These are phyloP conservation scores for Collichthys lucidus DNA, from an alignment of 2,113 vertebrate species.

Conservation along the genomic window DNA sequence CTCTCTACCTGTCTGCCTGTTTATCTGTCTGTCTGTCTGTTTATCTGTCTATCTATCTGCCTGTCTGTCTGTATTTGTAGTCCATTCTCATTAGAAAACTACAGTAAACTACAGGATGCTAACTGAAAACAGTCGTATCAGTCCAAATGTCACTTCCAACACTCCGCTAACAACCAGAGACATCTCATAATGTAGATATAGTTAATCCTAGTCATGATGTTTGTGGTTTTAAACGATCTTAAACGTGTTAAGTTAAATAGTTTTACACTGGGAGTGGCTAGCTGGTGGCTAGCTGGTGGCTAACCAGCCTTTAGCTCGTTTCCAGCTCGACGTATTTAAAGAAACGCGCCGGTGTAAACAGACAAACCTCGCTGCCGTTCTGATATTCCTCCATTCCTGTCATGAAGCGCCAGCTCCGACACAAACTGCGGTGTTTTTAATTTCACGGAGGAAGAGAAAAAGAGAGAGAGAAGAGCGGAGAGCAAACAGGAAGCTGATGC, in stretches of 20 bases:
- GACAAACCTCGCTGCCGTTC: conserved; percentile 77
- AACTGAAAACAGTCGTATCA: background rate
- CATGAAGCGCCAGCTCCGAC: accelerated
- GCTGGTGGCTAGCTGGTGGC: too few species aligned
- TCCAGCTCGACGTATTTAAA: background rate
- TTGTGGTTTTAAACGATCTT: too few species aligned
- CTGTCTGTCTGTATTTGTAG: too few species aligned
- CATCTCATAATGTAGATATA: too few species aligned
- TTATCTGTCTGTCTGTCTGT: too few species aligned
- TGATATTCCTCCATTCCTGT: conserved; percentile 81
- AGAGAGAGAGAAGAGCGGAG: accelerated
- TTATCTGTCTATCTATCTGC: too few species aligned
- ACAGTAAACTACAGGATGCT: too few species aligned
- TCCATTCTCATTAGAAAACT: too few species aligned
- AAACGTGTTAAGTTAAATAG: too few species aligned
- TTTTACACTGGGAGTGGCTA: background rate
- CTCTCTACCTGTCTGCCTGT: too few species aligned
- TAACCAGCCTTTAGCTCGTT: background rate
- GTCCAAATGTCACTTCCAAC: too few species aligned
- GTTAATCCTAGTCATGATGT: too few species aligned
- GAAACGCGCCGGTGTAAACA: accelerated
- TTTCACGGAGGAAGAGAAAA: accelerated
- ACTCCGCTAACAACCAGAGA: background rate
- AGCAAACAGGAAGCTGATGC: background rate
- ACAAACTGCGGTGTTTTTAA: accelerated